Percentiles rank a stretch among this genome's conserved stretches.
Evolutionary conservation across 2,113 vertebrate species (phyloP).

Genomic region (Solea solea): DNA sequence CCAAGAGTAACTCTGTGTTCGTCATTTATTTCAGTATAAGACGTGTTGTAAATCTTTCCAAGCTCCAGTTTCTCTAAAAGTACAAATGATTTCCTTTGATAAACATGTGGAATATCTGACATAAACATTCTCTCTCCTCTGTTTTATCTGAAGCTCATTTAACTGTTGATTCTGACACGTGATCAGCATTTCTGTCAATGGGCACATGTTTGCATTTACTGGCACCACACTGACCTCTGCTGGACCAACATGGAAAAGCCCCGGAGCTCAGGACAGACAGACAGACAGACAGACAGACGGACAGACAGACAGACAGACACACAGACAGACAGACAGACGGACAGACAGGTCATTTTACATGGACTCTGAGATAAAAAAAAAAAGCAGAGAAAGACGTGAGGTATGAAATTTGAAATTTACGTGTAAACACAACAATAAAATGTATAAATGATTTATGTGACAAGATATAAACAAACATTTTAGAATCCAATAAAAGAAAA

Average conservation of each 20-base stretch:
- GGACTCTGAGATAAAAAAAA: too few species aligned
- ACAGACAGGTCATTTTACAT: neutral
- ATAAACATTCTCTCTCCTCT: neutral
- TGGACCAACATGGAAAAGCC: conserved; percentile 27
- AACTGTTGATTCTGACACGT: conserved; percentile 14
- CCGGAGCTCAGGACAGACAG: too few species aligned
- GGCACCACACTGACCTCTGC: conserved; percentile 72
- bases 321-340: too few species aligned
- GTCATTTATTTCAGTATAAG: conserved; percentile 15
- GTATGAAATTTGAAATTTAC: too few species aligned
- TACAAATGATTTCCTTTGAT: neutral
- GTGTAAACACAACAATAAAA: too few species aligned
- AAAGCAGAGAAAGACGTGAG: too few species aligned
- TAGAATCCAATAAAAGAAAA: too few species aligned
- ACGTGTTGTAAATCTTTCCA: conserved; percentile 22
- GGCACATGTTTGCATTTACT: conserved; percentile 40
- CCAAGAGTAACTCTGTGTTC: neutral
- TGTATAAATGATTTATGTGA: too few species aligned
- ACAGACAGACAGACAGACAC: too few species aligned
- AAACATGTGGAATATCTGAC: neutral
- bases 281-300: too few species aligned
- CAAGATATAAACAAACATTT: too few species aligned
- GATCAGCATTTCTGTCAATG: neutral
- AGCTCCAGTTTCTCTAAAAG: conserved; percentile 5
- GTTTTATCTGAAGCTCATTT: neutral